Percentiles rank a stretch among this genome's conserved stretches.
phyloP scores from a whole-genome alignment of 2,888 invertebrate species.

The Diarsia dahlii region DNA sequence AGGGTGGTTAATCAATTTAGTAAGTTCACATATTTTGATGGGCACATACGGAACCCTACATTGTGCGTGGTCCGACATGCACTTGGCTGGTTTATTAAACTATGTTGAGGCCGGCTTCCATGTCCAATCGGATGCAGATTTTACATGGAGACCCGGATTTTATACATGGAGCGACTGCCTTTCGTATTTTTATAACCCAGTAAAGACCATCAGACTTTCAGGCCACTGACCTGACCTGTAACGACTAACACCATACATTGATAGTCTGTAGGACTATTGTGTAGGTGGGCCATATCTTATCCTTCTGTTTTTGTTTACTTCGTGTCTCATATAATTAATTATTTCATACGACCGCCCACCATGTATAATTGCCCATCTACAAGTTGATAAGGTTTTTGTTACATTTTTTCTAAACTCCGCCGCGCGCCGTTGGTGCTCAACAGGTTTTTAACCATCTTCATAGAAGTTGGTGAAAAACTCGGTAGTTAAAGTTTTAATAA shows the following conservation, averaged over 20 bases:
- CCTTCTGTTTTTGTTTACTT: constrained; percentile 13
- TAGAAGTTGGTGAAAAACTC: constrained; percentile 8
- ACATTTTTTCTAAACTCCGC: constrained; percentile 26
- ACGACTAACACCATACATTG: background rate
- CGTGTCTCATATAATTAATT: constrained; percentile 20
- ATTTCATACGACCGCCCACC: background rate
- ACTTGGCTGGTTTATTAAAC: too few species aligned
- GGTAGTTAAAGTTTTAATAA: background rate
- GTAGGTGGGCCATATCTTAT: background rate
- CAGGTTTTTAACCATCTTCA: constrained; percentile 25
- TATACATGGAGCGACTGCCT: too few species aligned
- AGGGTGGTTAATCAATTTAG: too few species aligned
- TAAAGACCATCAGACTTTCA: too few species aligned
- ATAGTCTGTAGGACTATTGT: background rate
- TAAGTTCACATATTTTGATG: too few species aligned
- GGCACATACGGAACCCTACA: too few species aligned
- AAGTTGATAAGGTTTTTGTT: constrained; percentile 23
- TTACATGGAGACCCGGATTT: too few species aligned
- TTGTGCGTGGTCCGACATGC: too few species aligned
- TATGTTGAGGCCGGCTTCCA: too few species aligned
- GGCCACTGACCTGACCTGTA: background rate
- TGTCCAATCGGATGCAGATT: too few species aligned
- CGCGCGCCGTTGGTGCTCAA: background rate
- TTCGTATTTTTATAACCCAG: too few species aligned
- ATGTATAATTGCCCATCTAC: constrained; percentile 12